A percentile compares a stretch with the other conserved stretches of the same genome.
These are phyloP conservation scores for Dufourea novaeangliae DNA, from an alignment of 1,140 invertebrate species.

Conservation along the genomic window DNA sequence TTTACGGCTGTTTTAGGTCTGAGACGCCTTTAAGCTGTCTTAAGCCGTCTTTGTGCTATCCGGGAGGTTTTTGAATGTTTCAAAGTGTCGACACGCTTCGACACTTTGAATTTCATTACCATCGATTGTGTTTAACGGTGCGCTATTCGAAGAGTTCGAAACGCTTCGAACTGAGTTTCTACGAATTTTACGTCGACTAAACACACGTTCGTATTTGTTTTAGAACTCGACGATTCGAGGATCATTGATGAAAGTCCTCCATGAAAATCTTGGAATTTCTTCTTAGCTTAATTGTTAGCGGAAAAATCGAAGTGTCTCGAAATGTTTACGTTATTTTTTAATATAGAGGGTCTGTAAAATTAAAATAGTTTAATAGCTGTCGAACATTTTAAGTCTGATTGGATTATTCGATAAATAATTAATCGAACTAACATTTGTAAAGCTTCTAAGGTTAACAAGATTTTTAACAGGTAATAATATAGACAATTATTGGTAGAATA, in stretches of 20 bases:
- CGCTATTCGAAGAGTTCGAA: too few relatives aligned
- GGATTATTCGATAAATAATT: too few relatives aligned
- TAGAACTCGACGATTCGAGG: background rate
- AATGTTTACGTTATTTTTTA: too few relatives aligned
- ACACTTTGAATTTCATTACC: background rate
- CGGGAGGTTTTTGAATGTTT: too few relatives aligned
- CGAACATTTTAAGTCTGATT: too few relatives aligned
- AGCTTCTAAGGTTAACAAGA: background rate
- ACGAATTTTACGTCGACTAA: background rate
- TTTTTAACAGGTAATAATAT: background rate
- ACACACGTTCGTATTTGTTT: background rate
- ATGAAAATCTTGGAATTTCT: background rate
- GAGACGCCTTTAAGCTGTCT: too few relatives aligned
- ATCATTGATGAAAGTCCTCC: background rate
- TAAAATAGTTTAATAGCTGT: too few relatives aligned
- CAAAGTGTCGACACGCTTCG: too few relatives aligned
- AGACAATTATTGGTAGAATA: background rate
- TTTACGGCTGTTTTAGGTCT: too few relatives aligned
- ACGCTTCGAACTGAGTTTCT: background rate
- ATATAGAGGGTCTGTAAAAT: too few relatives aligned
- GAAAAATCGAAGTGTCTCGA: too few relatives aligned
- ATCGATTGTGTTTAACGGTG: background rate
- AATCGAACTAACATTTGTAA: background rate
- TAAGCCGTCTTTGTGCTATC: too few relatives aligned
- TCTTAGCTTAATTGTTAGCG: background rate